Evolutionary conservation across 2,888 invertebrate genomes (phyloP).

Genomic region (Morinoia aosen): DNA sequence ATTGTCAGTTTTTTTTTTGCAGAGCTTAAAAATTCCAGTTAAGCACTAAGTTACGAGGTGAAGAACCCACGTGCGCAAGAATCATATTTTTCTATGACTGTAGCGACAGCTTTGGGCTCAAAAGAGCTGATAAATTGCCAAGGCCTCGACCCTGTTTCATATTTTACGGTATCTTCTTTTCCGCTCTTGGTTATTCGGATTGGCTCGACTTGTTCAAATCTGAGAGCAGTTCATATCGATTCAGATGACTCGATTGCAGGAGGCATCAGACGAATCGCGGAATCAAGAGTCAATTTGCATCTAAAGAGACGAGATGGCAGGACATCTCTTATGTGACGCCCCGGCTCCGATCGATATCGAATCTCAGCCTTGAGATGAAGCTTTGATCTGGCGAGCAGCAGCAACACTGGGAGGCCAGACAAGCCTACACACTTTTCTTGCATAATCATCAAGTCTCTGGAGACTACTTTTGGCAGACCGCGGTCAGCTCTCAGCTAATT

Average conservation of each 20-base stretch:
- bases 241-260: neutral
- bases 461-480: neutral
- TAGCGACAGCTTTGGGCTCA: neutral
- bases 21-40: neutral
- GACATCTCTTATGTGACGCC: neutral
- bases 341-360: neutral
- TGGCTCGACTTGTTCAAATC: neutral
- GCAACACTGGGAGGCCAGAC: neutral
- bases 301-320: conserved; percentile 40
- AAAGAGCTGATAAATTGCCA: neutral
- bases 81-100: neutral
- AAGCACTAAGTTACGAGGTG: neutral
- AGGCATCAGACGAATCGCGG: neutral
- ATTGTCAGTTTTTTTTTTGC: neutral
- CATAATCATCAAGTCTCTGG: neutral
- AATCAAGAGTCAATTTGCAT: conserved; percentile 37
- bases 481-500: neutral
- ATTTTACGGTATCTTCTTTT: neutral
- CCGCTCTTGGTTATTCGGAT: neutral
- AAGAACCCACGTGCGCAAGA: neutral
- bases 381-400: neutral
- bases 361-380: conserved; percentile 6
- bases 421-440: neutral
- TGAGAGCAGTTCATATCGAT: conserved; percentile 4
- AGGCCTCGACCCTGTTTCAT: neutral